phyloP scores from a whole-genome alignment of 1,140 invertebrate genomes.

The Eubasilissa regina region DNA sequence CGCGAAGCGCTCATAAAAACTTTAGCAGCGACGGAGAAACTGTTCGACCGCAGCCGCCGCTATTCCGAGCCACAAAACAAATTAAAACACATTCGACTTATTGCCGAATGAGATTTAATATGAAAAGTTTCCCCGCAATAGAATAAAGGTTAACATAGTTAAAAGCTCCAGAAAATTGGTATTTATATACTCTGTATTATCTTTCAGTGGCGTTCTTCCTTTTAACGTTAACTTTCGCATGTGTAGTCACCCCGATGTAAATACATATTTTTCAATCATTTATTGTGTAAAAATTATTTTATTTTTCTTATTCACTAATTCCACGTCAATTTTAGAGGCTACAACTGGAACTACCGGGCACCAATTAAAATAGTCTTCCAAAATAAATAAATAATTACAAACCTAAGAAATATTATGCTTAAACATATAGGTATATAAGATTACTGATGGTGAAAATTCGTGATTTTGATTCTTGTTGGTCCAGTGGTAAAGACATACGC shows the following conservation, averaged over 20 bases:
- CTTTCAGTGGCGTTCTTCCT: too few relatives aligned
- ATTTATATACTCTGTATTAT: background rate
- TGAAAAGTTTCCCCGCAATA: slow-evolving; percentile 48
- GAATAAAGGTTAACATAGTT: slow-evolving; percentile 30
- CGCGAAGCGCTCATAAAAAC: slow-evolving; percentile 50
- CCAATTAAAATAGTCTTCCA: too few relatives aligned
- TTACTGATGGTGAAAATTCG: too few relatives aligned
- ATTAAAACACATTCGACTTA: slow-evolving; percentile 56
- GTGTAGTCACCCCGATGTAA: too few relatives aligned
- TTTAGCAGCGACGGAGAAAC: slow-evolving; percentile 40
- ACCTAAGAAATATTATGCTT: too few relatives aligned
- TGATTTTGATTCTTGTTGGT: too few relatives aligned
- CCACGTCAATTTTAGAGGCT: background rate
- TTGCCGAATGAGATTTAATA: slow-evolving; percentile 53
- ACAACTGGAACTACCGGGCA: too few relatives aligned
- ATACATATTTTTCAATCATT: background rate
- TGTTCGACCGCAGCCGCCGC: slow-evolving; percentile 37
- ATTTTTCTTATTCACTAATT: background rate
- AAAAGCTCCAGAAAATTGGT: slow-evolving; percentile 28
- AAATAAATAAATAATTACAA: too few relatives aligned
- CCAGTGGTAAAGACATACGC: too few relatives aligned
- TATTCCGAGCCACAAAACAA: slow-evolving; percentile 47
- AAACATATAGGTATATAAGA: too few relatives aligned
- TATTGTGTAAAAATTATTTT: background rate
- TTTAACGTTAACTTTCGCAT: too few relatives aligned